These are phyloP conservation scores for Cephalopterus ornatus DNA, from an alignment of 2,113 vertebrate genomes.

Conservation along the genomic window DNA sequence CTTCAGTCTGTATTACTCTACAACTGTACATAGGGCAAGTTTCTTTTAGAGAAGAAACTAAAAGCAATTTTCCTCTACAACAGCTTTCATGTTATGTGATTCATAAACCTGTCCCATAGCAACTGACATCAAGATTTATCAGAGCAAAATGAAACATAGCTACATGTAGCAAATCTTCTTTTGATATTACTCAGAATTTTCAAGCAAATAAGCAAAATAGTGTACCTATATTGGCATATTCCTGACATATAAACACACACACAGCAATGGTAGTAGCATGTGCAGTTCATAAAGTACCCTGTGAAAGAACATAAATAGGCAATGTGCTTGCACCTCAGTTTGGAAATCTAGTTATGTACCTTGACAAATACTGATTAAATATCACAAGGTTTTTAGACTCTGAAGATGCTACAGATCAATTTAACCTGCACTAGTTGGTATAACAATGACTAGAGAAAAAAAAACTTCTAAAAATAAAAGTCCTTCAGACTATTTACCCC, in stretches of 20 bases:
- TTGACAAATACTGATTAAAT: not conserved
- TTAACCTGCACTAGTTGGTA: not conserved
- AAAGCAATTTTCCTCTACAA: not conserved
- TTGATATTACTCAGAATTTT: not conserved
- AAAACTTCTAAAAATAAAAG: not conserved
- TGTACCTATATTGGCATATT: not conserved
- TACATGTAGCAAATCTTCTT: not conserved
- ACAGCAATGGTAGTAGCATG: not conserved
- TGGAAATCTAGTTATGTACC: not conserved
- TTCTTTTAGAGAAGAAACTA: not conserved
- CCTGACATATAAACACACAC: not conserved
- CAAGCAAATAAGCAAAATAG: not conserved
- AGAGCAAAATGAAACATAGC: not conserved
- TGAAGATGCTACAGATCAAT: not conserved
- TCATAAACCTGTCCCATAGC: not conserved
- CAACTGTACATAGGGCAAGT: not conserved
- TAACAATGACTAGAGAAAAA: not conserved
- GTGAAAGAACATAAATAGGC: not conserved
- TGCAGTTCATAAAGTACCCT: not conserved
- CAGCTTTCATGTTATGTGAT: not conserved
- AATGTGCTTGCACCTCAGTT: not conserved
- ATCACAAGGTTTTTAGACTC: not conserved
- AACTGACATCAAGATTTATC: not conserved
- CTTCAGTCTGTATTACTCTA: not conserved
- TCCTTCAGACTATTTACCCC: not conserved